These are phyloP conservation scores for Aphelinus certus DNA, from an alignment of 1,140 invertebrate genomes.

Conservation along the genomic window DNA sequence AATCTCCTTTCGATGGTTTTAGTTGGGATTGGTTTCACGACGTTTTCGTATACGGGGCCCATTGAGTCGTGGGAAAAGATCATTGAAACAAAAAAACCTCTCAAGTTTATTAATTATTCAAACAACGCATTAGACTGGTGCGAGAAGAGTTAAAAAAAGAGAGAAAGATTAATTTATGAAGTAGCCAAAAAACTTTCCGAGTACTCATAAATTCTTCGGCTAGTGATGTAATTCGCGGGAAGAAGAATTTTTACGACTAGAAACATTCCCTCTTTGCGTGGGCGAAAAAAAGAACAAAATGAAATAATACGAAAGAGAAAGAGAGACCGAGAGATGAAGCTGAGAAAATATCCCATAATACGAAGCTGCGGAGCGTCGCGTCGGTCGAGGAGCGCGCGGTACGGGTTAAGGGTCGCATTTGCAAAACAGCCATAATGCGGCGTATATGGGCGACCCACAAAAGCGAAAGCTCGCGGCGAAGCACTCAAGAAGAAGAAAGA, in stretches of 20 bases:
- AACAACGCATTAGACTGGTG: background rate
- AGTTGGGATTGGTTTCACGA: too few relatives aligned
- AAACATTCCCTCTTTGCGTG: constrained; percentile 16
- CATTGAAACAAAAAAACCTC: too few relatives aligned
- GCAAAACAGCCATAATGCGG: too few relatives aligned
- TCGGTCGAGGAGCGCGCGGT: too few relatives aligned
- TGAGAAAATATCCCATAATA: too few relatives aligned
- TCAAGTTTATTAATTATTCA: background rate
- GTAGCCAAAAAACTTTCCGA: constrained; percentile 11
- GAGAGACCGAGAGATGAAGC: too few relatives aligned
- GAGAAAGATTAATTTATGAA: constrained; percentile 21
- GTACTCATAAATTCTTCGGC: constrained; percentile 10
- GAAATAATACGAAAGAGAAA: too few relatives aligned
- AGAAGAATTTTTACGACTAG: constrained; percentile 28
- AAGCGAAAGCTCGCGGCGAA: background rate
- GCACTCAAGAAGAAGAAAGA: constrained; percentile 1
- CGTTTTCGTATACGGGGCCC: too few relatives aligned
- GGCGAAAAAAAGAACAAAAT: background rate
- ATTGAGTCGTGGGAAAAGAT: too few relatives aligned
- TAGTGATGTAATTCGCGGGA: constrained; percentile 17
- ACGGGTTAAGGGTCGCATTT: background rate
- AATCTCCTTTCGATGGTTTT: too few relatives aligned
- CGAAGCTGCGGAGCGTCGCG: too few relatives aligned
- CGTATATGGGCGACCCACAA: too few relatives aligned
- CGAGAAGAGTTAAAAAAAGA: background rate